phyloP scores from a whole-genome alignment of 2,113 vertebrate genomes.

The Maccullochella peelii region DNA sequence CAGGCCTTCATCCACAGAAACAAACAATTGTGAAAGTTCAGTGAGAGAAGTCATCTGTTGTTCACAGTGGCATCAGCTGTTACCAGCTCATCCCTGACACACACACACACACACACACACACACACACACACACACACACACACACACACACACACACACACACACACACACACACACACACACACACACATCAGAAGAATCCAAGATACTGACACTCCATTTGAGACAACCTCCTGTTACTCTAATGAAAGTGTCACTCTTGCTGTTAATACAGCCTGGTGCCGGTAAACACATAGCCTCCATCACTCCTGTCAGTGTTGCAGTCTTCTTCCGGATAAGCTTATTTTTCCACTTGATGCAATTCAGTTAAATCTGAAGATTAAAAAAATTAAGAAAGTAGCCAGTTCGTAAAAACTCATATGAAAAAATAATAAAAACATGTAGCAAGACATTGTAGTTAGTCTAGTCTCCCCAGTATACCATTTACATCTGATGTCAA shows the following conservation, averaged over 20 bases:
- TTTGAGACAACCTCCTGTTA: conserved; percentile 35
- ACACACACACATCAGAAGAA: neutral
- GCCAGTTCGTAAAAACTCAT: neutral
- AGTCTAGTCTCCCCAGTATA: neutral
- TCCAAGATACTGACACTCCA: conserved; percentile 19
- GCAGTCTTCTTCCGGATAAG: neutral
- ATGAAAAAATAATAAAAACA: neutral
- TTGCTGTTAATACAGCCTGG: conserved; percentile 15
- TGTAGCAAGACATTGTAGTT: neutral
- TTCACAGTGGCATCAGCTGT: neutral
- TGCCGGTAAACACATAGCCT: neutral
- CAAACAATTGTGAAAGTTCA: neutral
- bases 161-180: neutral
- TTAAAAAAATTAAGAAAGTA: neutral
- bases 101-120: neutral
- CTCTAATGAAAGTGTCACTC: conserved; percentile 57
- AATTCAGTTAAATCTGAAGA: neutral
- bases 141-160: conserved; percentile 15
- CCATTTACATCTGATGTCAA: neutral
- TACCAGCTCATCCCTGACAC: neutral
- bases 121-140: neutral
- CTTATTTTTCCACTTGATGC: neutral
- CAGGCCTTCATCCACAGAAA: neutral
- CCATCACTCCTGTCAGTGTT: conserved; percentile 13
- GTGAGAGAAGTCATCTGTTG: neutral